These are phyloP conservation scores for Sarcophilus harrisii DNA, from an alignment of 2,797 vertebrate species.

Conservation along the genomic window DNA sequence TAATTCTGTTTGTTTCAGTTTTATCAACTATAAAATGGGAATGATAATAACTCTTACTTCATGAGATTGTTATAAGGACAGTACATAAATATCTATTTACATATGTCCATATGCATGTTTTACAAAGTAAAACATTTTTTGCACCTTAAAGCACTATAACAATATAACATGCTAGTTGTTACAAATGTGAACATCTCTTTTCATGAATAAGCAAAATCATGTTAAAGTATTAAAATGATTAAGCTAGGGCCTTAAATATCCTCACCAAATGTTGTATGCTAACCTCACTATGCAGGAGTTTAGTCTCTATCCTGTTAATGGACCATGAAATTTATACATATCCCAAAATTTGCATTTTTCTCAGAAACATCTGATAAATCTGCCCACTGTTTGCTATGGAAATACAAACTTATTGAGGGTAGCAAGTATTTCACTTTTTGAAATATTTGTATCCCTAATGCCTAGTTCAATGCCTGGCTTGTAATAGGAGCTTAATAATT, in stretches of 20 bases:
- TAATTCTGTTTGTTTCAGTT: neutral
- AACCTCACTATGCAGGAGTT: neutral
- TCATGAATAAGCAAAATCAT: neutral
- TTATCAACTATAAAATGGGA: neutral
- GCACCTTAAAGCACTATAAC: neutral
- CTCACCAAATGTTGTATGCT: neutral
- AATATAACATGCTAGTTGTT: neutral
- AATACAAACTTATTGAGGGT: neutral
- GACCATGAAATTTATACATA: neutral
- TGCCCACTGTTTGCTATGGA: neutral
- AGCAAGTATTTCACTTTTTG: neutral
- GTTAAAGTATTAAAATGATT: neutral
- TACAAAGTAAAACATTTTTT: neutral
- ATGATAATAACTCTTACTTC: neutral
- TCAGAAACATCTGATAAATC: slow-evolving; percentile 5
- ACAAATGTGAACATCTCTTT: neutral
- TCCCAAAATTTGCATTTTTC: neutral
- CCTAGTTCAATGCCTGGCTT: neutral
- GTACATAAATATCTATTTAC: neutral
- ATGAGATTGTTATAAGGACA: neutral
- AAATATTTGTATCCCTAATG: neutral
- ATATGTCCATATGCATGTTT: no score
- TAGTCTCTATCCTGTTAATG: neutral
- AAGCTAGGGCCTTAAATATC: neutral
- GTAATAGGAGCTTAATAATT: neutral